Evolutionary conservation across 2,797 vertebrate species (phyloP).

Genomic region (Nothura maculosa): DNA sequence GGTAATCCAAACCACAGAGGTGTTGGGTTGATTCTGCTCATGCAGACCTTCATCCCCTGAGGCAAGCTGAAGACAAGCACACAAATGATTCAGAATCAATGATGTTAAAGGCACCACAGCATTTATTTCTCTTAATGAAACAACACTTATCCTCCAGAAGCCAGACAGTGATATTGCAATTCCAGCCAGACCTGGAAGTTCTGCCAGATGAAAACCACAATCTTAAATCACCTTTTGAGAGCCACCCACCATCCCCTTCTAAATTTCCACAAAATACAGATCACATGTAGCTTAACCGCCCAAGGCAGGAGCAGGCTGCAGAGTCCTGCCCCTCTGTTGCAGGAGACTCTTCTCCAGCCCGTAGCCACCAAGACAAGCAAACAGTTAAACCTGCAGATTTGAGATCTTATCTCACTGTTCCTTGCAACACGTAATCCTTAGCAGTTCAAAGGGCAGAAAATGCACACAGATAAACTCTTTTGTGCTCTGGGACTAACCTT

Average conservation of each 20-base stretch:
- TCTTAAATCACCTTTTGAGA: neutral
- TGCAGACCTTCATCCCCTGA: neutral
- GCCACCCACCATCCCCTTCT: neutral
- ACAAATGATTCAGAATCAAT: neutral
- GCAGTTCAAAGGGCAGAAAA: constrained; percentile 62
- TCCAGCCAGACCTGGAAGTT: neutral
- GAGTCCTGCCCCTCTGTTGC: neutral
- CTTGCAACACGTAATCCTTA: neutral
- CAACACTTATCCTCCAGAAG: neutral
- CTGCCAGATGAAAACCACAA: neutral
- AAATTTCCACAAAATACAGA: neutral
- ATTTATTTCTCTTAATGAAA: neutral
- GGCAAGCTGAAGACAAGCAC: neutral
- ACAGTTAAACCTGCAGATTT: neutral
- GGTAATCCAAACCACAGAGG: neutral
- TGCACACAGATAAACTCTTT: constrained; percentile 25
- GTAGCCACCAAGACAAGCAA: constrained; percentile 35
- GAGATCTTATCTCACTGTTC: constrained; percentile 53
- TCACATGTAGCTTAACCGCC: neutral
- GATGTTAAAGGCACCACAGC: accelerated
- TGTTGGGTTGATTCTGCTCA: neutral
- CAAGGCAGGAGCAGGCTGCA: neutral
- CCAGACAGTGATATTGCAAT: neutral
- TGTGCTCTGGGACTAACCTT: neutral
- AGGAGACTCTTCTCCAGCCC: constrained; percentile 18